Evolutionary conservation across 1,140 invertebrate species (phyloP), one percentile per base, ranked within the genome.

Genomic region (Daktulosphaira vitifoliae): DNA sequence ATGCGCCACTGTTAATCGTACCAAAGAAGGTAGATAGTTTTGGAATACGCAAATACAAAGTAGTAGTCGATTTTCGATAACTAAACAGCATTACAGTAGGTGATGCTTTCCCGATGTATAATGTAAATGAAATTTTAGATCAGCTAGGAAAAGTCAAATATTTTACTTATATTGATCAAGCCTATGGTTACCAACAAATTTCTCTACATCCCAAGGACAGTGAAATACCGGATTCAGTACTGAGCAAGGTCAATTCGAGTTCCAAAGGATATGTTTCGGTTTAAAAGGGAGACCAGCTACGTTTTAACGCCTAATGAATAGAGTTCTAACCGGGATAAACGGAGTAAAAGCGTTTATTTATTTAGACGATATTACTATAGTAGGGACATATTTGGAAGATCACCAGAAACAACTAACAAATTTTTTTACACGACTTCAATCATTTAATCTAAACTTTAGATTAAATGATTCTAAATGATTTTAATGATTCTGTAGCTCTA

Each of bases 181-280:
- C 69, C 3, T 73, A 70, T 29, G 81, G 80, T 3, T 82, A 78
- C 72, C 77, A 75, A 70, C 80, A 82, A 68, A 73, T 82, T 13
- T 65, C 70, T 11, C 69, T 81, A 13, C 66, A 74, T 22, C 44
- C 69, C 70, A 53, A 73, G 13, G 73, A 74, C 67, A 69, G 53
- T 18, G 68, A 73, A 81, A 81, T 69, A 80, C 79, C 1, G 76
- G 77, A 0, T 79, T 80, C 66, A 68, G 69, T 0, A 73, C 72
- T 42, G 70, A 67, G 29, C 54, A 69, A 23, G 74, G 75, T 1
- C 70, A 69, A 26, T 75, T 71, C 53, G 52, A 71, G 7, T 78
- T 73, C 52, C 68, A 66, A 9, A 39, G 71, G 16, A 72, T n/a
- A n/a, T n/a, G n/a, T n/a, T n/a, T n/a, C n/a, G n/a, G n/a, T n/a